Base-by-base conservation (phyloP, 1,140 invertebrate species). In the Drosophila nebulosa region DNA sequence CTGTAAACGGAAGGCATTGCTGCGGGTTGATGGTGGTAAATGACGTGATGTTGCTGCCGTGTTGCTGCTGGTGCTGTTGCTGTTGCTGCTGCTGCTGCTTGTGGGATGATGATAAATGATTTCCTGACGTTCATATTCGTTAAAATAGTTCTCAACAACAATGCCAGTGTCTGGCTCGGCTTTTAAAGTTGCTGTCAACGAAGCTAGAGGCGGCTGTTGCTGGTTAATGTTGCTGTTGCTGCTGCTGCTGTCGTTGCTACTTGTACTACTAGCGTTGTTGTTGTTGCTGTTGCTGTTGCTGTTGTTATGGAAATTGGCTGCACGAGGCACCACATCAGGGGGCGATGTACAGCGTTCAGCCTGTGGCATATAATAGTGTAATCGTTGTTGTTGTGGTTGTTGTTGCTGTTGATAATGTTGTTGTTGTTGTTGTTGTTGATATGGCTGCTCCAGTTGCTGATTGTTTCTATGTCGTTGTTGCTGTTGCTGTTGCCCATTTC, bases 71-170 rank as follows among this genome's bases (percentile, higher is more conserved):
- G 10, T 39, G 18, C 18, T n/a, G n/a, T n/a, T 75, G 60, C n/a
- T 27, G 24, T 21, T 61, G 18, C 14, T 70, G 32, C 21, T 57
- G 35, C 62, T 75, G 22, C 62, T 86, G 66, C 69, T 81, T 71
- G 74, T 83, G 61, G 78, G 79, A 77, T 89, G 78, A 80, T 80
- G 86, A 90, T 90, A 90, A 74, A 90, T 90, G 84, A 90, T 90
- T 90, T 90, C 88, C 88, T 90, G 88, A 81, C 88, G 88, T 71
- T 90, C 88, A 69, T 90, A 90, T 81, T 90, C 88, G 78, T 90
- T 90, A 65, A 90, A 90, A 90, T 90, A 90, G 68, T 90, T 90
- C 73, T 90, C 88, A 58, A 90, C 88, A 88, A 90, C 79, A 81
- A 90, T 90, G 69, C 88, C 88, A 66, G 59, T 72, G 6, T 61